A percentile compares a stretch with the other conserved stretches of the same genome.
phyloP scores from a whole-genome alignment of 1,140 invertebrate genomes.

The Gonatopus flavifemur region DNA sequence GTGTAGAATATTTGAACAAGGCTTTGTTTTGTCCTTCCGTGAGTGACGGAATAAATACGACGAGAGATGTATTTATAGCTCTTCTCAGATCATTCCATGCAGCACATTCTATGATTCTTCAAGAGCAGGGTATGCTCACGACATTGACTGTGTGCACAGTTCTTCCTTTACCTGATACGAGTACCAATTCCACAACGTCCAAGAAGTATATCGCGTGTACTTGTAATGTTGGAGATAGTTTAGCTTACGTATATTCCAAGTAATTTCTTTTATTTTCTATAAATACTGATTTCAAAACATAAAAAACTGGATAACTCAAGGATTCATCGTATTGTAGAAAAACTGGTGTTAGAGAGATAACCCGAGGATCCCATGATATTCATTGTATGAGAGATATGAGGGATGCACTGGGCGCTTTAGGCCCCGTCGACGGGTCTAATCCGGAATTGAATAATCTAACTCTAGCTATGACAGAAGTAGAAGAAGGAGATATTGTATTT shows the following conservation, averaged over 20 bases:
- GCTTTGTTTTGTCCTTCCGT: conserved; percentile 65
- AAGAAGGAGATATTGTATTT: conserved; percentile 84
- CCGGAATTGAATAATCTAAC: conserved; percentile 91
- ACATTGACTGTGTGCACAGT: conserved; percentile 82
- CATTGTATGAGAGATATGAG: conserved; percentile 87
- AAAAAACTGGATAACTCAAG: conserved; percentile 5
- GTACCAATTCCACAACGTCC: conserved; percentile 26
- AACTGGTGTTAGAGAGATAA: conserved; percentile 50
- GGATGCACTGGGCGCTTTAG: conserved; percentile 86
- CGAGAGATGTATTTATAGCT: conserved; percentile 74
- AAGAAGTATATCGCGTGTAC: conserved; percentile 79
- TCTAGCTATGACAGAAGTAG: conserved; percentile 83
- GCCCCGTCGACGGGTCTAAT: conserved; percentile 85
- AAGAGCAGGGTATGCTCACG: conserved; percentile 84
- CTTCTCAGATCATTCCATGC: conserved; percentile 83
- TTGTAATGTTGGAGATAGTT: conserved; percentile 89
- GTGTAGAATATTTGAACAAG: conserved; percentile 82
- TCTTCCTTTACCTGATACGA: conserved; percentile 61
- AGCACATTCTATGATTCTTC: conserved; percentile 84
- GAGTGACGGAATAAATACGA: conserved; percentile 40
- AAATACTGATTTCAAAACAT: neutral
- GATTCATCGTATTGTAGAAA: conserved; percentile 29
- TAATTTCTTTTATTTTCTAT: conserved; percentile 26
- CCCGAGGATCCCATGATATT: conserved; percentile 84
- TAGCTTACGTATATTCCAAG: conserved; percentile 85